Base-by-base conservation (phyloP, 2,888 invertebrate genomes). In the Argyresthia goedartella region DNA sequence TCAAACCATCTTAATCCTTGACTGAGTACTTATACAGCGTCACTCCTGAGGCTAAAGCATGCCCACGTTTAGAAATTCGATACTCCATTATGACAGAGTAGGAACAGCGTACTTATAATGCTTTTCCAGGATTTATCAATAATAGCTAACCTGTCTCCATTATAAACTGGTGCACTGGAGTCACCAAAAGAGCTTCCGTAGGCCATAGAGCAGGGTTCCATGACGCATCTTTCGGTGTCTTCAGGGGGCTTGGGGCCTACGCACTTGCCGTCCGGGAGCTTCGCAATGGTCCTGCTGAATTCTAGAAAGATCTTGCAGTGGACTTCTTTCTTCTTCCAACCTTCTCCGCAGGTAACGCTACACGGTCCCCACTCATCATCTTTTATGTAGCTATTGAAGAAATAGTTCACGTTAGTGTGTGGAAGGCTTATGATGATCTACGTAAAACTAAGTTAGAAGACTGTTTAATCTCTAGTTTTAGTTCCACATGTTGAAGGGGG, bases 271-370 rank as follows among this genome's bases (percentile, higher is more conserved):
- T 97, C 96, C 0, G 96, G 95, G 9, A 97, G 86, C 60, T 93
- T 94, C 6, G 95, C 95, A 51, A 95, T 92, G 0, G 96, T 96
- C 60, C 93, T 89, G 53, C 96, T 95, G 76, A 96, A 97, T 75
- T 96, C 96, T 56, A 98, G 86, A 79, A 95, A 97, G 64, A 98
- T 97, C 87, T 95, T 96, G 85, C 99, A 99, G 62, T 94, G 92
- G n/a, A 97, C 97, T 62, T 92, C 91, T 36, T 97, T 91, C 58
- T 91, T 92, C n/a, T 93, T 88, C 61, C 93, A 88, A 0, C 98
- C 98, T 71, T 95, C 94, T 0, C 98, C 98, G 71, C 98, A 98
- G 0, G 94, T 92, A 0, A 93, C 94, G 63, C 95, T 96, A 85
- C 98, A 99, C 0, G 94, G 91, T 1, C 96, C 92, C 97, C 97